These are phyloP conservation scores for Setophaga coronata DNA, from an alignment of 2,113 vertebrate species.

Conservation along the genomic window DNA sequence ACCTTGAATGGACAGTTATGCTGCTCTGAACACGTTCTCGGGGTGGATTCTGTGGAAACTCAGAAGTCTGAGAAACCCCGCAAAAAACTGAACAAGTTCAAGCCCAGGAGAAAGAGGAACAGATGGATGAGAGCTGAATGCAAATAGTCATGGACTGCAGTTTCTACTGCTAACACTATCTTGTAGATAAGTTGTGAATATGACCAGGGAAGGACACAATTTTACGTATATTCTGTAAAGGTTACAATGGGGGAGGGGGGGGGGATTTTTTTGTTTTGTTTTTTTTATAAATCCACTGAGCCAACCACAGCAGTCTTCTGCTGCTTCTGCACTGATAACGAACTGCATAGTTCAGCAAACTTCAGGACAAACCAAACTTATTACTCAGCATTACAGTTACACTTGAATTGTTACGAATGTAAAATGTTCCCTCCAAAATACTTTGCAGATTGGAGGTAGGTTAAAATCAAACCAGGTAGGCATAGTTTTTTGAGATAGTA, in stretches of 20 bases:
- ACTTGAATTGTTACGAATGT: conserved; percentile 77
- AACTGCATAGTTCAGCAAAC: conserved; percentile 59
- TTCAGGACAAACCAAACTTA: conserved; percentile 71
- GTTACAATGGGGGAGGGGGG: conserved; percentile 56
- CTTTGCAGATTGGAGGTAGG: conserved; percentile 44
- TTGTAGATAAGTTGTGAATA: conserved; percentile 79
- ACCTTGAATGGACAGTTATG: conserved; percentile 79
- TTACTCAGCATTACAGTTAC: conserved; percentile 75
- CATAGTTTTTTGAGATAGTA: conserved; percentile 56
- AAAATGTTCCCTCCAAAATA: conserved; percentile 44
- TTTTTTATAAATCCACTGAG: conserved; percentile 78
- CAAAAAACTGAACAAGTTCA: conserved; percentile 52
- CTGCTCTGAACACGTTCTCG: conserved; percentile 88
- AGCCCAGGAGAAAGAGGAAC: conserved; percentile 70
- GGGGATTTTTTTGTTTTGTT: conserved; percentile 42
- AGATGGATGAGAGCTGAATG: conserved; percentile 75
- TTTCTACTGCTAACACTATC: conserved; percentile 65
- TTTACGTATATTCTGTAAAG: conserved; percentile 61
- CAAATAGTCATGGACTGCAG: conserved; percentile 70
- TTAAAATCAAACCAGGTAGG: conserved; percentile 49
- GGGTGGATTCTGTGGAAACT: conserved; percentile 65
- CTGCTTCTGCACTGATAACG: conserved; percentile 83
- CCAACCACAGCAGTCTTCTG: conserved; percentile 73
- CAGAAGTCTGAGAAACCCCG: conserved; percentile 57
- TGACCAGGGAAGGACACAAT: conserved; percentile 63